Evolutionary conservation across 2,797 vertebrate genomes (phyloP), one percentile per base, ranked within the genome.

Genomic region (Adelosebastes latens): DNA sequence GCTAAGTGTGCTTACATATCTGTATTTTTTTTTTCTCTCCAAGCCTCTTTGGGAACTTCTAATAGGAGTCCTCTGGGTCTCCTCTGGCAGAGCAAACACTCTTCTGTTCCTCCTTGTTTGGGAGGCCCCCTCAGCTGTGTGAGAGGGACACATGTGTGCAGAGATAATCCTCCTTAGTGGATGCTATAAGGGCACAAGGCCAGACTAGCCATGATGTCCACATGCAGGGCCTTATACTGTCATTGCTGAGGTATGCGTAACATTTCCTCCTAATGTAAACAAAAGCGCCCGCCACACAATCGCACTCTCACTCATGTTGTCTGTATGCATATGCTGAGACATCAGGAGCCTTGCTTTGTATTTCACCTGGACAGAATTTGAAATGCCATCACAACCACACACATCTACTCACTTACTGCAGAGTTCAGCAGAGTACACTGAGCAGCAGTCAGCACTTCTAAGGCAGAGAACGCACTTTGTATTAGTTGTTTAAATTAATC

Each of bases 211-310:
- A 29, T n/a, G 18, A 52, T 75, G 81, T 88, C 78, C 73, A 83
- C 75, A 71, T 42, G 34, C 22, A 75, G 62, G 65, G 75, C 65
- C 55, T 80, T 34, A 60, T 67, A 78, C 53, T 87, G 88, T 93
- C 90, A 93, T 78, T 65, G 79, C 83, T 71, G 88, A 92, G 88
- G 91, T 91, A 95, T 95, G 92, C 72, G 58, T 75, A 89, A 89
- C 87, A 94, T 95, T 94, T 95, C 93, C 92, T 91, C 69, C 71
- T 59, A 94, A 95, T 94, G 89, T 95, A 95, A 95, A 95, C 95
- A 94, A 76, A 76, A 56, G 76, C 70, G 65, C 83, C 70, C 75
- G 74, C 70, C 69, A 71, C 81, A 89, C 82, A 76, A 49, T 69
- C 82, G 58, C 80, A 83, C 66, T 82, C 80, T 76, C 76, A 63